Evolutionary conservation across 2,113 vertebrate genomes (phyloP), one percentile per base, ranked within the genome.

Genomic region (Peromyscus californicus): DNA sequence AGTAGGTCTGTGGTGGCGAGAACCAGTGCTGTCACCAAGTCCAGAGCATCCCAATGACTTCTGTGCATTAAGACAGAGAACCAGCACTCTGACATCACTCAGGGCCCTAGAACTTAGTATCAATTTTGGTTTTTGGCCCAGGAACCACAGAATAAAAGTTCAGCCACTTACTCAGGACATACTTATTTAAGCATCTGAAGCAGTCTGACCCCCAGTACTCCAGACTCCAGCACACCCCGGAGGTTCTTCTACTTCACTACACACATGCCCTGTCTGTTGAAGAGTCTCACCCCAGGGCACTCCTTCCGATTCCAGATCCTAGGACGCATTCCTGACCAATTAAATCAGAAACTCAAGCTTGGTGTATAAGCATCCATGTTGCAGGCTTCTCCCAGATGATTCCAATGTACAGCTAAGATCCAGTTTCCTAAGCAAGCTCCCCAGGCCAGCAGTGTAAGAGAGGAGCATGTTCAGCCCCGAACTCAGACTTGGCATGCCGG

Each of bases 121-220:
- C 80, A 85, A 90, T 75, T 21, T 11, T 78, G 31, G 13, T 69
- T 92, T 80, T 80, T 16, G 0, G 11, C 67, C 76, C 94, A 93
- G 42, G 96, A 96, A 95, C 84, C 92, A 92, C 61, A 88, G 42
- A 75, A 65, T 21, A 54, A 79, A 96, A 65, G 45, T 93, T 86
- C 87, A 79, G 22, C 85, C 75, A 90, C 42, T 31, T 51, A 51
- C 9, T 51, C 63, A 90, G 45, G 17, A 59, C n/a, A 78, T 33
- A 29, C 45, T 36, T n/a, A 63, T 15, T 76, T 13, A 67, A 75
- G 42, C 65, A 59, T 9, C 54, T 70, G 63, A 93, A 96, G 65
- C 48, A 79, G 59, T 76, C 33, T 65, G 39, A 70, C 48, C 12
- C 29, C 22, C 29, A 45, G 1, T 39, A 57, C 80, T 75, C 65